Conservation (phyloP, 2,797 vertebrate genomes). For the Hydrophis major region DNA sequence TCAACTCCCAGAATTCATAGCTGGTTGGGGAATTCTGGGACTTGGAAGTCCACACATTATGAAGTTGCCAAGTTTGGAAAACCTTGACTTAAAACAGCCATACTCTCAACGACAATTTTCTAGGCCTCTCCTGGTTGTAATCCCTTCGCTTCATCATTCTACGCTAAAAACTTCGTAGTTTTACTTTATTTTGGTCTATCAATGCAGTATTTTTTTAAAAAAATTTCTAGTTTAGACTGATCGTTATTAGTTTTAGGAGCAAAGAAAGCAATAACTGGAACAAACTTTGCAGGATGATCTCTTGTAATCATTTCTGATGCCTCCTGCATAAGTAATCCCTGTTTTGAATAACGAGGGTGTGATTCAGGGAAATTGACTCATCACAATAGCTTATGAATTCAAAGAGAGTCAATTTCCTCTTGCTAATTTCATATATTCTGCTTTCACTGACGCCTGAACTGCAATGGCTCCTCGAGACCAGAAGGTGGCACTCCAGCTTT, state of each 20-base stretch:
- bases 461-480: neutral
- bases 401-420: too few species aligned
- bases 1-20: neutral
- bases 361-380: too few species aligned
- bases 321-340: neutral
- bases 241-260: neutral
- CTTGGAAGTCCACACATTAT: neutral
- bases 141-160: neutral
- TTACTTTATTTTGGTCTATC: neutral
- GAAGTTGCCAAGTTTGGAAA: neutral
- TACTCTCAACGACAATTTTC: neutral
- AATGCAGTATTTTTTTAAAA: neutral
- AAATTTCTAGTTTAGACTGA: neutral
- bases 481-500: conserved; percentile 42
- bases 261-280: neutral
- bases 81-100: neutral
- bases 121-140: neutral
- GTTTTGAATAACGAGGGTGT: neutral
- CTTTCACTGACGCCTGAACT: neutral
- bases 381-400: neutral
- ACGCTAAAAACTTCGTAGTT: neutral
- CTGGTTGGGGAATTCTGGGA: neutral
- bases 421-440: neutral
- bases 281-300: neutral
- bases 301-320: neutral